Base-by-base conservation (phyloP, 1,140 invertebrate species). In the Heliothis subflexa region DNA sequence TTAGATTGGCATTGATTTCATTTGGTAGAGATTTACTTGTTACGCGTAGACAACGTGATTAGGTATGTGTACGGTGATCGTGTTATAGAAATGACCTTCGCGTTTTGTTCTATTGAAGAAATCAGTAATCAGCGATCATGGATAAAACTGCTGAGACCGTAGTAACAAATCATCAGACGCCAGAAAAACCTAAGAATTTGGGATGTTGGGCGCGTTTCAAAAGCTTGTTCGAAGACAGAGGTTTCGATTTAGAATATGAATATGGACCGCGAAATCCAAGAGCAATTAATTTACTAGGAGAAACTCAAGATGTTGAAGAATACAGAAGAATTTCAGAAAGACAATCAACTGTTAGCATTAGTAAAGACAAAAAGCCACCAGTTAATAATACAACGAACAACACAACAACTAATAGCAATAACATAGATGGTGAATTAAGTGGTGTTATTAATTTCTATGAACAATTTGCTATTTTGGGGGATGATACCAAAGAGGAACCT, bases 161-260 rank as follows among this genome's bases (percentile, higher is more conserved):
- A 77, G 62, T 55, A 55, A 78, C 76, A 49, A 83, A 76, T 81
- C 64, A 16, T 47, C 81, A 49, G 78, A 54, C 49, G 68, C 12
- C 16, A 45, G 80, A 84, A 74, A 80, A 49, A n/a, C 33, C 33
- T 9, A 75, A 14, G 87, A 85, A 86, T 47, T 45, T 81, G 11
- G 88, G 91, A 5, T 94, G 93, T 79, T 94, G 93, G 93, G 87
- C 86, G 0, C 89, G 86, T 62, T 92, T 94, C 50, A 92, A 88
- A 84, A 92, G 86, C 73, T 81, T 94, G 7, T 94, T 94, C 74
- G 91, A 93, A 54, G 90, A 89, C n/a, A 83, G 91, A 80, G 93
- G 93, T 1, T 94, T 94, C 57, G 93, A 94, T 85, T 85, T 94
- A 70, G 84, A 91, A 75, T 94, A 86, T 57, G 93, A 94, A 85